A percentile compares a stretch with the other conserved stretches of the same genome.
Conservation (phyloP, 2,113 vertebrate species). For the Poeciliopsis prolifica region DNA sequence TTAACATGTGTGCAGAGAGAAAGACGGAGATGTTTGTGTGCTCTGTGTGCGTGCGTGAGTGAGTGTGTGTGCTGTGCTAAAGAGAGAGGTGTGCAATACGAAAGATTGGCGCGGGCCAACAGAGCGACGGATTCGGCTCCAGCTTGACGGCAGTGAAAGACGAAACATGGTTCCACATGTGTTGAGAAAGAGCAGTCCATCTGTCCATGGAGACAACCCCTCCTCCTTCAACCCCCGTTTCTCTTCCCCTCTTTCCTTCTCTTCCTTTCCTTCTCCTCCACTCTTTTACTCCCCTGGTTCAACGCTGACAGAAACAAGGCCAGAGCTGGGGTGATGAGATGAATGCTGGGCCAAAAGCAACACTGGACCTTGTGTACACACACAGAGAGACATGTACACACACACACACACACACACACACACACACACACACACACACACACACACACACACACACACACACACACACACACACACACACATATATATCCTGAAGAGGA, state of each 20-base stretch:
- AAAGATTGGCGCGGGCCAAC: constrained; percentile 75
- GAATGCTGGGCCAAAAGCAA: constrained; percentile 77
- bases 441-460: constrained; percentile 15
- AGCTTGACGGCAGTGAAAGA: constrained; percentile 95
- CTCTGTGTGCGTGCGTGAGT: constrained; percentile 27
- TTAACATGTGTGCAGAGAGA: constrained; percentile 98
- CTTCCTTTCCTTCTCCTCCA: constrained; percentile 40
- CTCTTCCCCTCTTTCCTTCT: constrained; percentile 48
- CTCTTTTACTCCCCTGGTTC: constrained; percentile 73
- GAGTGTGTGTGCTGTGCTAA: constrained; percentile 57
- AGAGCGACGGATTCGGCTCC: constrained; percentile 88
- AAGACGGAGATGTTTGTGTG: constrained; percentile 78
- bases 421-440: not conserved
- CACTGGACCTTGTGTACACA: constrained; percentile 66
- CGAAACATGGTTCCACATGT: constrained; percentile 93
- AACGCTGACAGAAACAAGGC: constrained; percentile 81
- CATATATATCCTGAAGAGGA: constrained; percentile 20
- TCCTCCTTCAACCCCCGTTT: constrained; percentile 48
- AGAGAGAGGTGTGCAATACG: constrained; percentile 74
- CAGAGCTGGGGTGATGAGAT: constrained; percentile 79
- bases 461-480: constrained; percentile 28
- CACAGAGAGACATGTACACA: constrained; percentile 36
- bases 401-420: constrained; percentile 8
- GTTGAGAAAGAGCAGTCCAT: constrained; percentile 92
- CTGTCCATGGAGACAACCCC: constrained; percentile 79